These are phyloP conservation scores for Archegozetes longisetosus DNA, from an alignment of 1,140 invertebrate species.

Conservation along the genomic window DNA sequence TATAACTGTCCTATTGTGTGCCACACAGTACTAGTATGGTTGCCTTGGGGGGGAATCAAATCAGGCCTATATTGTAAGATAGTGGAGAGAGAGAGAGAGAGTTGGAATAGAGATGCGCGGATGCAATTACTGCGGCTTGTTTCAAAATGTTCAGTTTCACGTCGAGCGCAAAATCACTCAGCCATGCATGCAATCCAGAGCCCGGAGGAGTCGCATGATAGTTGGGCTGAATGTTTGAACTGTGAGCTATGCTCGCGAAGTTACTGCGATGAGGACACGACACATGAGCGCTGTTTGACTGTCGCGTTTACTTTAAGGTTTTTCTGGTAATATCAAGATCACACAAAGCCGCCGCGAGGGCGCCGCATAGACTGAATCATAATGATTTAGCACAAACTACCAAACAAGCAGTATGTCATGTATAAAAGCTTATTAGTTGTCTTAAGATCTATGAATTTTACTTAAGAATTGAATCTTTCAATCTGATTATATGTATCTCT, in stretches of 20 bases:
- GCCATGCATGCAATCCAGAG: not conserved
- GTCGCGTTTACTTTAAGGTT: not conserved
- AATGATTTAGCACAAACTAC: not conserved
- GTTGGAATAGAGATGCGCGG: not conserved
- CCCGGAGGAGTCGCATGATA: not conserved
- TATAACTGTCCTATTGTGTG: not conserved
- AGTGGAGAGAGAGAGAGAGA: conserved; percentile 3
- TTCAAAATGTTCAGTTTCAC: not conserved
- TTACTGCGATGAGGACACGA: not conserved
- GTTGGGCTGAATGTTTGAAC: not conserved
- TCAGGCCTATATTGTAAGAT: not conserved
- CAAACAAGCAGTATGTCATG: not conserved
- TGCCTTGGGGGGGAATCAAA: not conserved
- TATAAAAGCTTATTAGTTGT: not conserved
- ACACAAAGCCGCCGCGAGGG: not conserved
- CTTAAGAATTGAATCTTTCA: not conserved
- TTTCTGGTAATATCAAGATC: not conserved
- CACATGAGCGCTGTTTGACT: not conserved
- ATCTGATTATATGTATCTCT: not conserved
- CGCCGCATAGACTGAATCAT: not conserved
- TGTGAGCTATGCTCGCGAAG: not conserved
- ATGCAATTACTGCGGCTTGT: conserved; percentile 5
- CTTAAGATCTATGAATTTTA: not conserved
- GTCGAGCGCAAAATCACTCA: not conserved
- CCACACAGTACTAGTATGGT: not conserved